Conservation (phyloP, 2,113 vertebrate genomes). For the Hymenochirus boettgeri region DNA sequence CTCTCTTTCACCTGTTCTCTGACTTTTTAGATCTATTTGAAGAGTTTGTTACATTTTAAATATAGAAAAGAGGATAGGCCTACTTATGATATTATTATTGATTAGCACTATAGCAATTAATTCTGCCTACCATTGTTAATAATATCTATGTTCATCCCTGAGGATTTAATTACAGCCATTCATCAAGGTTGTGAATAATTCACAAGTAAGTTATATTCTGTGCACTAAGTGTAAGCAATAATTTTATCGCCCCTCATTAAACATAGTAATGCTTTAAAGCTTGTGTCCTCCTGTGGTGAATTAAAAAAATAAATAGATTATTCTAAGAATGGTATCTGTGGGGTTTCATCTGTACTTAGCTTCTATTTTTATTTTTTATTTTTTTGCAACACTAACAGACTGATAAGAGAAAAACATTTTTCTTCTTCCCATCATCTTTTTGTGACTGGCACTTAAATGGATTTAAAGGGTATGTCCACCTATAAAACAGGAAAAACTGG, state of each 20-base stretch:
- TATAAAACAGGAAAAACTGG: too few relatives aligned
- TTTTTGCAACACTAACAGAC: too few relatives aligned
- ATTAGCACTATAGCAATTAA: constrained; percentile 35
- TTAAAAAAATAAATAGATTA: not conserved
- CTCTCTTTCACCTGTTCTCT: too few relatives aligned
- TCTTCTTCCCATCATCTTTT: too few relatives aligned
- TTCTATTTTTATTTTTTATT: too few relatives aligned
- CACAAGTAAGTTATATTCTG: constrained; percentile 21
- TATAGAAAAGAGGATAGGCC: not conserved
- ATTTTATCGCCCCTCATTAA: constrained; percentile 33
- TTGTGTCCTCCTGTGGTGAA: not conserved
- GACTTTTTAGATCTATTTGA: too few relatives aligned
- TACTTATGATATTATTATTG: constrained; percentile 27
- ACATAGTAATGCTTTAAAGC: constrained; percentile 11
- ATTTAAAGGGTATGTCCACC: too few relatives aligned
- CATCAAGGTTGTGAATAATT: constrained; percentile 40
- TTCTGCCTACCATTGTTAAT: constrained; percentile 35
- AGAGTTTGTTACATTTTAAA: too few relatives aligned
- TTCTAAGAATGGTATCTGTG: too few relatives aligned
- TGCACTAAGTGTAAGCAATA: constrained; percentile 29
- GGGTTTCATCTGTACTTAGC: too few relatives aligned
- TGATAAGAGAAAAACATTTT: too few relatives aligned
- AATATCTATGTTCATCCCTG: constrained; percentile 24
- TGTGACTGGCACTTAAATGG: too few relatives aligned
- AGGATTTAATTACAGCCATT: constrained; percentile 36